Evolutionary conservation across 2,797 vertebrate genomes (phyloP).

Genomic region (Thaleichthys pacificus): DNA sequence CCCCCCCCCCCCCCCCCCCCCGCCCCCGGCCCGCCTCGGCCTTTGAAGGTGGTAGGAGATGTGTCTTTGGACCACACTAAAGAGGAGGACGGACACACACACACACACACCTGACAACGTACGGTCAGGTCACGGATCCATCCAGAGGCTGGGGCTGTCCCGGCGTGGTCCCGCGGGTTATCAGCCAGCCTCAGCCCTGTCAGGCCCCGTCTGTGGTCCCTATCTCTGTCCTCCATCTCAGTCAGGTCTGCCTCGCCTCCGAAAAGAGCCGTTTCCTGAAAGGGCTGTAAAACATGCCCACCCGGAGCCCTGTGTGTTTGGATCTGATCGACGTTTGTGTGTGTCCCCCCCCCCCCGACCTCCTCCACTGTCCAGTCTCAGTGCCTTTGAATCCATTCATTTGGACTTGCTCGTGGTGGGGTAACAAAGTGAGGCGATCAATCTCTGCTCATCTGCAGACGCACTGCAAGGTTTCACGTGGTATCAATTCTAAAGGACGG

Average conservation of each 20-base stretch:
- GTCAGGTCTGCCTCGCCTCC: constrained; percentile 5
- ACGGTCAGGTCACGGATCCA: neutral
- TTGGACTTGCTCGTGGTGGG: constrained; percentile 15
- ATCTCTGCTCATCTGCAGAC: neutral
- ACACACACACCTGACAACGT: constrained; percentile 5
- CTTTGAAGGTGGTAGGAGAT: constrained; percentile 47
- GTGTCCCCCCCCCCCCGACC: constrained; percentile 16
- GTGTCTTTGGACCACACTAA: constrained; percentile 33
- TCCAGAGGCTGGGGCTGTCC: neutral
- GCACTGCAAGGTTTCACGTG: neutral
- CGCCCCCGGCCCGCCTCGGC: constrained; percentile 29
- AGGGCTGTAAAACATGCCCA: constrained; percentile 25
- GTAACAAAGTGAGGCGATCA: neutral
- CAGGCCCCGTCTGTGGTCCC: constrained; percentile 27
- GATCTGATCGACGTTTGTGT: constrained; percentile 33
- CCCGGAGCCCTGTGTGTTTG: constrained; percentile 32
- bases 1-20: constrained; percentile 10
- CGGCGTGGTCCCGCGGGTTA: constrained; percentile 14
- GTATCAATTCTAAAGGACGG: neutral
- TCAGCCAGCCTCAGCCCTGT: constrained; percentile 22
- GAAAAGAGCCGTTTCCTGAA: constrained; percentile 20
- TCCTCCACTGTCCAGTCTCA: neutral
- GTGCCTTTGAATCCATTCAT: constrained; percentile 15
- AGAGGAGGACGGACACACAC: neutral
- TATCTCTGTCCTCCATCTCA: constrained; percentile 41